Conservation (phyloP, 2,888 invertebrate species). For the Listrodromus nycthemerus region DNA sequence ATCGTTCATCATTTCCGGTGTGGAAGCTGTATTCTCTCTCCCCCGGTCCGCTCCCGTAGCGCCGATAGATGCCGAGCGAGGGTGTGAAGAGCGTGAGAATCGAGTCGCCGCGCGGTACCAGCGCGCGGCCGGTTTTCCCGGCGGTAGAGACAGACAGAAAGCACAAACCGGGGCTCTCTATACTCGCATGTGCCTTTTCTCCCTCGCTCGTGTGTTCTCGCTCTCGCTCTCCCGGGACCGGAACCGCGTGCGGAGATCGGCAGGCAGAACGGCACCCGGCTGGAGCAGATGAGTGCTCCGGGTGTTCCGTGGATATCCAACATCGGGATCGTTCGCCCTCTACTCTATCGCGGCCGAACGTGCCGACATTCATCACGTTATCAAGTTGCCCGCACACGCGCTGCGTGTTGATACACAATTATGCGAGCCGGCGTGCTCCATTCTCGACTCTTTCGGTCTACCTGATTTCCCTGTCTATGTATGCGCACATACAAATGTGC, state of each 20-base stretch:
- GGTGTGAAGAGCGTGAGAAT: conserved; percentile 50
- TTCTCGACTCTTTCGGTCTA: conserved; percentile 69
- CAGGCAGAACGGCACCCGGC: neutral
- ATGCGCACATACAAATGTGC: neutral
- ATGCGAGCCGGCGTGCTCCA: conserved; percentile 81
- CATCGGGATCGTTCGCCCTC: conserved; percentile 36
- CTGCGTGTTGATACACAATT: conserved; percentile 84
- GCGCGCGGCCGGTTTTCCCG: conserved; percentile 18
- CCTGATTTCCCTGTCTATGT: neutral
- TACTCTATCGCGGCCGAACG: conserved; percentile 60
- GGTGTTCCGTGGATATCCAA: conserved; percentile 43
- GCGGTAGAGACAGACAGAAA: conserved; percentile 45
- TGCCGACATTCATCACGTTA: conserved; percentile 83
- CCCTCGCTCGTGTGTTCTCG: neutral
- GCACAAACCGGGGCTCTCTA: conserved; percentile 15
- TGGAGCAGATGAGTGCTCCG: conserved; percentile 32
- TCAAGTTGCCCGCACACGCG: conserved; percentile 80
- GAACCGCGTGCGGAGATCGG: conserved; percentile 34
- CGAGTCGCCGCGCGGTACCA: conserved; percentile 16
- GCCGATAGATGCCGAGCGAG: conserved; percentile 34
- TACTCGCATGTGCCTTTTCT: neutral
- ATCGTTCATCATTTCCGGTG: conserved; percentile 51
- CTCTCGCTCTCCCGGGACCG: neutral
- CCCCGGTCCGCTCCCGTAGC: conserved; percentile 1
- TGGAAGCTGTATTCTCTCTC: conserved; percentile 9